These are phyloP conservation scores for Plebejus melissa DNA, from an alignment of 2,888 invertebrate genomes.

Conservation along the genomic window DNA sequence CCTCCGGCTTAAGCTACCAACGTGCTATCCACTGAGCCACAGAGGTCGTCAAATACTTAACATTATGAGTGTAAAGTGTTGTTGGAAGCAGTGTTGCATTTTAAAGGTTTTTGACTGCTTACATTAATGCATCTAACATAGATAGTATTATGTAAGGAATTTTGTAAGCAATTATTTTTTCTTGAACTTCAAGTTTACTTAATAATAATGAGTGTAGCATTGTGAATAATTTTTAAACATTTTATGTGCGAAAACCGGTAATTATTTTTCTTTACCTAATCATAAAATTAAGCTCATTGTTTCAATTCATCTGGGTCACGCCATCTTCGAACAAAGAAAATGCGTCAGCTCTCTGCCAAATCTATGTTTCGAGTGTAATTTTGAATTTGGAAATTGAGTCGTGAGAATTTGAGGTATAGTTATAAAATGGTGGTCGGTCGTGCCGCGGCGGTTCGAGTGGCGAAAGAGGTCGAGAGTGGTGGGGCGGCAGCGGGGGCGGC, in stretches of 20 bases:
- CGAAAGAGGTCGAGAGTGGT: slow-evolving; percentile 63
- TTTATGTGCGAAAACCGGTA: not conserved
- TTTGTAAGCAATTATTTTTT: not conserved
- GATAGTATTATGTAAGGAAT: not conserved
- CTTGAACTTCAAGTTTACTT: not conserved
- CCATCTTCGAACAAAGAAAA: slow-evolving; percentile 22
- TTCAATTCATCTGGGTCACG: slow-evolving; percentile 14
- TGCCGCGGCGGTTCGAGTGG: slow-evolving; percentile 42
- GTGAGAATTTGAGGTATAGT: slow-evolving; percentile 29
- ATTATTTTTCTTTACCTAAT: slow-evolving; percentile 4
- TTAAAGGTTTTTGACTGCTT: not conserved
- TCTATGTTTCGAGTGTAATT: slow-evolving; percentile 25
- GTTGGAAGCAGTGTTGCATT: not conserved
- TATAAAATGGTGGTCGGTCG: slow-evolving; percentile 15
- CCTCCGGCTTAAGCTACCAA: no score
- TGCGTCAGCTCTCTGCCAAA: slow-evolving; percentile 15
- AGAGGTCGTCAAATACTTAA: no score
- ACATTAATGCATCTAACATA: not conserved
- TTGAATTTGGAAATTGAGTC: slow-evolving; percentile 29
- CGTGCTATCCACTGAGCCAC: no score
- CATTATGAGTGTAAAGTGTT: not conserved
- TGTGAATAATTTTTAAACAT: not conserved
- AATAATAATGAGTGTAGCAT: not conserved
- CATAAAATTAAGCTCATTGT: not conserved
- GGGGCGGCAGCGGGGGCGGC: slow-evolving; percentile 54